Evolutionary conservation across 2,113 vertebrate species (phyloP), one percentile per base, ranked within the genome.

Genomic region (Clarias gariepinus): DNA sequence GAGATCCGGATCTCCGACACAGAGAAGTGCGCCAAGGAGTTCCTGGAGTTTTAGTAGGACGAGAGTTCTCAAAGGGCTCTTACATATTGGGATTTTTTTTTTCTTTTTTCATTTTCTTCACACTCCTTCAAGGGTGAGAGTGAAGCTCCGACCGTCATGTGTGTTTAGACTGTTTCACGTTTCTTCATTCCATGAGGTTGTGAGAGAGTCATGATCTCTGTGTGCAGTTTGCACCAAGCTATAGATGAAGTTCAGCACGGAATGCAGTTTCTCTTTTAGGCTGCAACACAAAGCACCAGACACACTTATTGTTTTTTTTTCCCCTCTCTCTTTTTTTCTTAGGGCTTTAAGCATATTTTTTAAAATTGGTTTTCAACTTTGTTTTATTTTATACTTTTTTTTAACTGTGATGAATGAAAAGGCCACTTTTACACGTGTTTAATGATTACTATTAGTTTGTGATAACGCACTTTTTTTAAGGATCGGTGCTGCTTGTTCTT

Each of bases 1-100:
- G 97, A 98, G 91, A 96, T 99, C 93, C 97, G 96, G 82, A 96
- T 99, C 88, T 99, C 98, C 88, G 96, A 98, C 94, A 99, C 98
- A 91, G 98, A 99, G 95, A 98, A 99, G 95, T 99, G 98, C 94
- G 96, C 95, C 90, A 99, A 98, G 92, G 98, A 99, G 94, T 99
- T 99, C 96, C 95, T 96, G 90, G 98, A 99, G 91, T 99, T 99
- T 96, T 99, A 98, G 94, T 90, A 91, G 90, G 91, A 93, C 93
- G 87, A 91, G 93, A 93, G 94, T 94, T 93, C 93, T 93, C 92
- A 93, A 93, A 93, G 95, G 95, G 95, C 94, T 97, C 95, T 92
- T 92, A 91, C 91, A 90, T 90, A 95, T 93, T 94, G 93, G 94
- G 94, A 96, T 95, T 68, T 92, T 95, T 96, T 96, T 96, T 95